Evolutionary conservation across 1,140 invertebrate genomes (phyloP).

Genomic region (Colletes latitarsis): DNA sequence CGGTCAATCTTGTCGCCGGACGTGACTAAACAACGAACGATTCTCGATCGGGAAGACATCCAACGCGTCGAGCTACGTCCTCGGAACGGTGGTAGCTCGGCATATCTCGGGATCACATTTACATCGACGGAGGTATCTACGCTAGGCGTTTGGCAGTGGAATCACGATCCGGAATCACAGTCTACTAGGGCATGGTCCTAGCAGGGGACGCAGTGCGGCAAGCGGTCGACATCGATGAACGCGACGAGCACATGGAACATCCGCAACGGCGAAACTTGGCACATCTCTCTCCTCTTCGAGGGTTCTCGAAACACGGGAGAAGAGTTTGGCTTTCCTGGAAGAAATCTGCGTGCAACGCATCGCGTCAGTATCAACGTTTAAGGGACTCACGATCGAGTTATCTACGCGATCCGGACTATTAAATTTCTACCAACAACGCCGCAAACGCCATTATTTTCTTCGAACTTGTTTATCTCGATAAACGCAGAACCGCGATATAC

Average conservation of each 20-base stretch:
- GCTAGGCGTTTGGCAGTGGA: slow-evolving; percentile 54
- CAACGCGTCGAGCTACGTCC: slow-evolving; percentile 7
- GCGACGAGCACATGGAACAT: slow-evolving; percentile 24
- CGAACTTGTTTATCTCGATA: not conserved
- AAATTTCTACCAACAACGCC: no score
- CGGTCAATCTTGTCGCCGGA: slow-evolving; percentile 13
- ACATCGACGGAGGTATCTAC: not conserved
- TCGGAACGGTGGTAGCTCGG: not conserved
- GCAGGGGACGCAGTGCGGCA: slow-evolving; percentile 42
- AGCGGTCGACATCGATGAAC: slow-evolving; percentile 5
- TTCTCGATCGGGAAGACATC: slow-evolving; percentile 27
- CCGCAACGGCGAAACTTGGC: slow-evolving; percentile 51
- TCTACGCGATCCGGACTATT: no score
- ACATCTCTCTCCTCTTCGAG: slow-evolving; percentile 39
- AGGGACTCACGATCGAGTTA: no score
- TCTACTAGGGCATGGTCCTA: slow-evolving; percentile 33
- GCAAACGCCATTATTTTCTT: no score
- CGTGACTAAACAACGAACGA: slow-evolving; percentile 7
- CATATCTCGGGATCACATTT: slow-evolving; percentile 28
- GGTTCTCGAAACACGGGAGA: not conserved
- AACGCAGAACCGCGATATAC: not conserved
- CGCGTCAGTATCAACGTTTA: not conserved
- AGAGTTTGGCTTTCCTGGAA: slow-evolving; percentile 50
- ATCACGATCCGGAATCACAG: slow-evolving; percentile 46
- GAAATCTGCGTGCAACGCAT: slow-evolving; percentile 22